Base-by-base conservation (phyloP, 2,888 invertebrate species). In the Perdita meconis region DNA sequence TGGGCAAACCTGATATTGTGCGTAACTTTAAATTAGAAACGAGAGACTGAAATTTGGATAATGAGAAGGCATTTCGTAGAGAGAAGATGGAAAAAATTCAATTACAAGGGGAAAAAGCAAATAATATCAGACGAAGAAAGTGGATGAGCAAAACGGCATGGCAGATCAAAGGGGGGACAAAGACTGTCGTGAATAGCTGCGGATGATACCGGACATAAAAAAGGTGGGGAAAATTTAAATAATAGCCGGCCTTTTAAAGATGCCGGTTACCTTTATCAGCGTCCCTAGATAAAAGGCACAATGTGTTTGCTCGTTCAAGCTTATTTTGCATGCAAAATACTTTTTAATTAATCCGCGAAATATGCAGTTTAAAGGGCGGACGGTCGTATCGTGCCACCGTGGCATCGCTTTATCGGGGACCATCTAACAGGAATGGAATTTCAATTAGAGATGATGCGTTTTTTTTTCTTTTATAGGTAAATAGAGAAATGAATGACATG, bases 291-390 rank as follows among this genome's bases (percentile, higher is more conserved):
- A 64, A 72, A 77, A 67, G 53, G 51, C n/a, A n/a, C 55, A 70
- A 64, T 44, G 63, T 44, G 70, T 30, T 40, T 38, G 26, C 61
- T 42, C 60, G 55, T 77, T 69, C 53, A 63, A 26, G 64, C 81
- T 65, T 65, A 75, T 78, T 79, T 83, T 84, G 69, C 65, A 74
- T 77, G 75, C 83, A 85, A 82, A 84, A 82, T 68, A 55, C 59
- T 86, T 84, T 82, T 83, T 79, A 83, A 86, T 83, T 85, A 85
- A 83, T 81, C 80, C 50, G 51, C 66, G 51, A 85, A 80, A 72
- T 82, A 71, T 74, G 61, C 61, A 73, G 73, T 57, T 67, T 63
- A 69, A 50, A 67, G 50, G 42, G 60, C 8, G 61, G 16, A 38
- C 2, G 16, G 55, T 30, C 56, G 70, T 40, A 30, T 30, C 51